Evolutionary conservation across 2,113 vertebrate genomes (phyloP).

Genomic region (Oncorhynchus kisutch): DNA sequence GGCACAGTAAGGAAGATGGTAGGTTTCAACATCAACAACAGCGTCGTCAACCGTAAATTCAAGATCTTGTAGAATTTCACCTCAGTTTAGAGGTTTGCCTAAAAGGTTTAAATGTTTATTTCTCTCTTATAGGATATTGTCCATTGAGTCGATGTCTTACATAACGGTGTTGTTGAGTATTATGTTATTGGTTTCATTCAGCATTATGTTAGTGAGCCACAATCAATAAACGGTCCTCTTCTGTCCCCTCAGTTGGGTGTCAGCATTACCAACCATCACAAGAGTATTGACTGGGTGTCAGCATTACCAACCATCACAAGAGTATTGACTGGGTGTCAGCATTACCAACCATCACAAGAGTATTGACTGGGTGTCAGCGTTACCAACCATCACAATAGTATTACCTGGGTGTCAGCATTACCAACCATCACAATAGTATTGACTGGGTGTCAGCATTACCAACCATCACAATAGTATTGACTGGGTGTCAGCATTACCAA

Average conservation of each 20-base stretch:
- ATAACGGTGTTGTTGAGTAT: background rate
- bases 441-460: too few species aligned
- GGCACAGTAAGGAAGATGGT: background rate
- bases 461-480: too few species aligned
- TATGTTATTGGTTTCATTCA: background rate
- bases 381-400: too few species aligned
- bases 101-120: background rate
- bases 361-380: too few species aligned
- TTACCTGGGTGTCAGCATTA: too few species aligned
- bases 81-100: background rate
- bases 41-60: background rate
- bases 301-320: too few species aligned
- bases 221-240: background rate
- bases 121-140: background rate
- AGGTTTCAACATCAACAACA: background rate
- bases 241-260: background rate
- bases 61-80: background rate
- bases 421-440: too few species aligned
- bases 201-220: background rate
- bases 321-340: too few species aligned
- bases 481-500: too few species aligned
- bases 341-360: too few species aligned
- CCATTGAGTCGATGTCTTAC: background rate
- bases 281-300: too few species aligned
- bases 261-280: background rate